Conservation (phyloP, 2,888 invertebrate species). For the Oconnorella tubifera region DNA sequence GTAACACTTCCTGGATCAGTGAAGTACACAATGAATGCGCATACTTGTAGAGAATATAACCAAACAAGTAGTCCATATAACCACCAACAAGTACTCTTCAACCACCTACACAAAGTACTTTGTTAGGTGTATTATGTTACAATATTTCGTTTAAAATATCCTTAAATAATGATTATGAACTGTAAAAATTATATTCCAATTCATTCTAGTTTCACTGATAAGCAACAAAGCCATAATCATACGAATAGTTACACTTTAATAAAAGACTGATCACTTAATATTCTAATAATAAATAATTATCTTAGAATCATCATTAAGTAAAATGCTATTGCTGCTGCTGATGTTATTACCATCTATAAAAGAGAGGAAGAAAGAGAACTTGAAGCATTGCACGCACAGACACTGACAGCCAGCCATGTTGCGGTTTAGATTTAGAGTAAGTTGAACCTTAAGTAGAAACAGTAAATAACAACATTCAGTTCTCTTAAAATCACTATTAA, state of each 20-base stretch:
- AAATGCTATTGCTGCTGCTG: too few relatives aligned
- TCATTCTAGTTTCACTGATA: too few relatives aligned
- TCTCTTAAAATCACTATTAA: too few relatives aligned
- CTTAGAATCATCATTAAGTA: too few relatives aligned
- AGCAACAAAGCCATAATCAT: too few relatives aligned
- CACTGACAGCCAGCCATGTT: constrained; percentile 81
- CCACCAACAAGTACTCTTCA: constrained; percentile 12
- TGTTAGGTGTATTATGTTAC: too few relatives aligned
- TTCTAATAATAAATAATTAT: too few relatives aligned
- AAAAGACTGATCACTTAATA: too few relatives aligned
- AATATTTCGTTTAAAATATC: too few relatives aligned
- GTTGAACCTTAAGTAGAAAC: constrained; percentile 70
- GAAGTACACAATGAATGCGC: constrained; percentile 35
- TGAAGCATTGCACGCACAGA: constrained; percentile 77
- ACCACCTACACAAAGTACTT: constrained; percentile 27
- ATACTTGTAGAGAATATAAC: constrained; percentile 20
- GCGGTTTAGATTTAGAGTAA: constrained; percentile 91
- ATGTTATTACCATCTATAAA: constrained; percentile 79
- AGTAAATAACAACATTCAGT: not conserved
- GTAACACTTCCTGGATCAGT: constrained; percentile 13
- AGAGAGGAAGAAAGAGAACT: constrained; percentile 77
- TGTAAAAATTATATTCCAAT: too few relatives aligned
- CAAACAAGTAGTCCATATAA: constrained; percentile 14
- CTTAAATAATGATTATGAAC: too few relatives aligned
- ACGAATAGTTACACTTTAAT: too few relatives aligned